Percentiles rank a stretch among this genome's conserved stretches.
Evolutionary conservation across 1,140 invertebrate genomes (phyloP).

Genomic region (Homarus americanus): DNA sequence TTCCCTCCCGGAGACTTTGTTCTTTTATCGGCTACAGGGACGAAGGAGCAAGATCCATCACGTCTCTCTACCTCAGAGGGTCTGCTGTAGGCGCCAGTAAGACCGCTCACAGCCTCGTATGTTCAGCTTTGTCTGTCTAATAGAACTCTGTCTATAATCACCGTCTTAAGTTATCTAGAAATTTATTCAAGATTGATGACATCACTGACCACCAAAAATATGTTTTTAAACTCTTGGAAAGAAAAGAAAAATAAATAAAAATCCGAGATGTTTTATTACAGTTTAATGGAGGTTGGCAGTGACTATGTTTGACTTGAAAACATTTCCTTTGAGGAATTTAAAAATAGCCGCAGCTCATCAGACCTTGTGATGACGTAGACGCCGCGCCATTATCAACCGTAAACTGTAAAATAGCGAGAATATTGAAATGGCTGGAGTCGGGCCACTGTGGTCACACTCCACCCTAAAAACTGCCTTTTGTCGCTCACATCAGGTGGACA

Average conservation of each 20-base stretch:
- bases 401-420: slow-evolving; percentile 56
- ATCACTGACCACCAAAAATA: no score
- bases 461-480: slow-evolving; percentile 57
- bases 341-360: slow-evolving; percentile 52
- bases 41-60: no score
- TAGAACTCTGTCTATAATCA: no score
- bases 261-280: neutral
- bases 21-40: no score
- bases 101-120: no score
- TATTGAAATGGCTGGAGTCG: slow-evolving; percentile 48
- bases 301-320: slow-evolving; percentile 45
- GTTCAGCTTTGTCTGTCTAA: no score
- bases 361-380: slow-evolving; percentile 32
- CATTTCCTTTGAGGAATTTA: neutral
- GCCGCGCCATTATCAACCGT: slow-evolving; percentile 24
- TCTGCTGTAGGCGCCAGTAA: no score
- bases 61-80: no score
- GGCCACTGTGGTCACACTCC: neutral
- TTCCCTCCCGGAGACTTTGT: no score
- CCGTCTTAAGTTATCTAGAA: no score
- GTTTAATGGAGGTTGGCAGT: slow-evolving; percentile 49
- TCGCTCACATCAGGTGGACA: slow-evolving; percentile 27
- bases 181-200: no score
- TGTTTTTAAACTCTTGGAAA: no score
- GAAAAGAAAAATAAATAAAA: neutral